Percentiles rank a stretch among this genome's conserved stretches.
Evolutionary conservation across 2,113 vertebrate genomes (phyloP).

Genomic region (Orcinus orca): DNA sequence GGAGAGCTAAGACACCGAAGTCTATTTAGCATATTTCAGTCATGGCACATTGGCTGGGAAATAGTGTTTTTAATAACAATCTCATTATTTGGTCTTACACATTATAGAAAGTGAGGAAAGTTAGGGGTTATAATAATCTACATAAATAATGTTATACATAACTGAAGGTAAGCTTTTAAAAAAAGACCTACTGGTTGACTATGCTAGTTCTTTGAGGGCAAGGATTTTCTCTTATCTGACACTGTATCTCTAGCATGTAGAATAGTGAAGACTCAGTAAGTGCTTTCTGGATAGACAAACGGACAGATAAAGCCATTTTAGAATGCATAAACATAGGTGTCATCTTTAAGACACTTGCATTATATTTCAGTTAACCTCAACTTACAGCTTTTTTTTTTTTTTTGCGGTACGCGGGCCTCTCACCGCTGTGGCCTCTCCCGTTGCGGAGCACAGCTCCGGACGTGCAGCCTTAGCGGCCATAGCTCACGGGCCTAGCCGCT

Average conservation of each 20-base stretch:
- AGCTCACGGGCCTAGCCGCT: too few species aligned
- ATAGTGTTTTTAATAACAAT: constrained; percentile 15
- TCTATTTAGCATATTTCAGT: constrained; percentile 11
- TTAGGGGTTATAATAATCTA: not conserved
- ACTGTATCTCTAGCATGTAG: not conserved
- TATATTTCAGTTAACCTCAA: constrained; percentile 37
- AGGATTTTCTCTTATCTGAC: not conserved
- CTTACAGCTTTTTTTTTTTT: not conserved
- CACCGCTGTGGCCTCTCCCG: too few species aligned
- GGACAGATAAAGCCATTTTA: not conserved
- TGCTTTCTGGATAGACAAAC: constrained; percentile 7
- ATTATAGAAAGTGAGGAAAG: constrained; percentile 11
- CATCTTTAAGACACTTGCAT: constrained; percentile 10
- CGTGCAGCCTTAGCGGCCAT: too few species aligned
- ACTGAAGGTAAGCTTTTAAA: not conserved
- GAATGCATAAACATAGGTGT: not conserved
- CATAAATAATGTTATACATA: not conserved
- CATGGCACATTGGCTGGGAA: not conserved
- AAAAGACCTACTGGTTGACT: not conserved
- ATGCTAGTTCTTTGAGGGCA: not conserved
- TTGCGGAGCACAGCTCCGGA: too few species aligned
- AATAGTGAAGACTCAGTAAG: not conserved
- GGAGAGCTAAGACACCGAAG: not conserved
- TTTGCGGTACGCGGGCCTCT: too few species aligned
- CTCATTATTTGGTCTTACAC: not conserved